These are phyloP conservation scores for Atrina japonica DNA, from an alignment of 2,888 invertebrate genomes.

Conservation along the genomic window DNA sequence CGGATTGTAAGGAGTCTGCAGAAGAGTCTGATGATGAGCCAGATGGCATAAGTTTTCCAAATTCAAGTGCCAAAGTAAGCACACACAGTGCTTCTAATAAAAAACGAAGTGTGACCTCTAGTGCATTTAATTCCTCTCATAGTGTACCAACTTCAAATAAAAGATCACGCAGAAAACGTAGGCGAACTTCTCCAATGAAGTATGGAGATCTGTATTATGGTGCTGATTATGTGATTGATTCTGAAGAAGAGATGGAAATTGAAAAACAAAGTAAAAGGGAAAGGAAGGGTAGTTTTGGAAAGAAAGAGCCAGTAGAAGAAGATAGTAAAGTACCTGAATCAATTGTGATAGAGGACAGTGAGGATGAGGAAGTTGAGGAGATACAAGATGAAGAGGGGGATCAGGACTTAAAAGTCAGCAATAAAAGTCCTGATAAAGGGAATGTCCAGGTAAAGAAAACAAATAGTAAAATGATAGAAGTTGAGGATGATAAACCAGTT, in stretches of 20 bases:
- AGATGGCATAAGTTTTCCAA: conserved; percentile 5
- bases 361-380: conserved; percentile 52
- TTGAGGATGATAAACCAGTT: too few relatives aligned
- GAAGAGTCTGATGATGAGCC: background rate
- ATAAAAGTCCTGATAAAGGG: too few relatives aligned
- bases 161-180: conserved; percentile 22
- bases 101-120: background rate
- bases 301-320: conserved; percentile 42
- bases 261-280: conserved; percentile 34
- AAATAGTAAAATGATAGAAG: too few relatives aligned
- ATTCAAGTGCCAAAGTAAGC: background rate
- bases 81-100: background rate
- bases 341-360: conserved; percentile 18
- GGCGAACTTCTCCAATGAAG: conserved; percentile 29
- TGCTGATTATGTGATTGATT: conserved; percentile 42
- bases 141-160: conserved; percentile 7
- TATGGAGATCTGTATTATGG: conserved; percentile 44
- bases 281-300: conserved; percentile 25
- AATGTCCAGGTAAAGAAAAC: too few relatives aligned
- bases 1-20: background rate
- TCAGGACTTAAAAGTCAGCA: too few relatives aligned
- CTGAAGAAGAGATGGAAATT: conserved; percentile 42
- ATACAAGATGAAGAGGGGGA: conserved; percentile 38
- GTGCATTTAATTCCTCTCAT: conserved; percentile 1
- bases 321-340: conserved; percentile 28